Evolutionary conservation across 2,797 vertebrate genomes (phyloP).

Genomic region (Acipenser transmontanus): DNA sequence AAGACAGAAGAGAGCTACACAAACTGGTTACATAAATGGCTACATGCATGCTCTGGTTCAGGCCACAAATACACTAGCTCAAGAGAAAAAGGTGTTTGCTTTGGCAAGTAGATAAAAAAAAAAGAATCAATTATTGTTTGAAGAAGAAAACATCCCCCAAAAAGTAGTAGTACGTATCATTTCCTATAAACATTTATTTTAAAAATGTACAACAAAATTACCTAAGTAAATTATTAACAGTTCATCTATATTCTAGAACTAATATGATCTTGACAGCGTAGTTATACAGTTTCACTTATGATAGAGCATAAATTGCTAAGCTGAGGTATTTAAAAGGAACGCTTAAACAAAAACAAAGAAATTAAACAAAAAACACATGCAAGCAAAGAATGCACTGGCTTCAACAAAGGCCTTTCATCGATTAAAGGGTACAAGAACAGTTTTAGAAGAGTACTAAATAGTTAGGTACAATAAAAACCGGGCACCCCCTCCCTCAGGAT

Average conservation of each 20-base stretch:
- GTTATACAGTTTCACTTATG: slow-evolving; percentile 68
- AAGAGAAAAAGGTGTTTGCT: slow-evolving; percentile 80
- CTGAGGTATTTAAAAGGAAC: slow-evolving; percentile 88
- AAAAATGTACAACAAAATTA: slow-evolving; percentile 59
- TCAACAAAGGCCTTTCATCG: slow-evolving; percentile 10
- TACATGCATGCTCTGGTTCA: slow-evolving; percentile 33
- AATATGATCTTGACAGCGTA: slow-evolving; percentile 62
- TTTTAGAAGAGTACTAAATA: neutral
- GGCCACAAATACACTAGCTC: slow-evolving; percentile 60
- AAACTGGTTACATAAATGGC: slow-evolving; percentile 14
- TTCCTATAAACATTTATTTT: slow-evolving; percentile 56
- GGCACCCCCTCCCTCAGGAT: slow-evolving; percentile 22
- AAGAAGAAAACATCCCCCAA: slow-evolving; percentile 66
- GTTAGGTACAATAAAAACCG: slow-evolving; percentile 3
- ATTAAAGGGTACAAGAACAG: neutral
- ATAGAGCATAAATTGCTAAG: slow-evolving; percentile 75
- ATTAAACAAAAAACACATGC: slow-evolving; percentile 23
- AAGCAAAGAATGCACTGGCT: slow-evolving; percentile 1
- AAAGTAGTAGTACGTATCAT: slow-evolving; percentile 72
- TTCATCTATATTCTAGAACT: slow-evolving; percentile 80
- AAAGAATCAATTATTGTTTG: slow-evolving; percentile 66
- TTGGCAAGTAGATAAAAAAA: slow-evolving; percentile 82
- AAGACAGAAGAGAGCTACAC: slow-evolving; percentile 35
- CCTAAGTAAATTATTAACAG: slow-evolving; percentile 50
- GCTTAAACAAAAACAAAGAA: slow-evolving; percentile 38